A percentile compares a stretch with the other conserved stretches of the same genome.
Evolutionary conservation across 2,113 vertebrate genomes (phyloP).

Genomic region (Junco hyemalis): DNA sequence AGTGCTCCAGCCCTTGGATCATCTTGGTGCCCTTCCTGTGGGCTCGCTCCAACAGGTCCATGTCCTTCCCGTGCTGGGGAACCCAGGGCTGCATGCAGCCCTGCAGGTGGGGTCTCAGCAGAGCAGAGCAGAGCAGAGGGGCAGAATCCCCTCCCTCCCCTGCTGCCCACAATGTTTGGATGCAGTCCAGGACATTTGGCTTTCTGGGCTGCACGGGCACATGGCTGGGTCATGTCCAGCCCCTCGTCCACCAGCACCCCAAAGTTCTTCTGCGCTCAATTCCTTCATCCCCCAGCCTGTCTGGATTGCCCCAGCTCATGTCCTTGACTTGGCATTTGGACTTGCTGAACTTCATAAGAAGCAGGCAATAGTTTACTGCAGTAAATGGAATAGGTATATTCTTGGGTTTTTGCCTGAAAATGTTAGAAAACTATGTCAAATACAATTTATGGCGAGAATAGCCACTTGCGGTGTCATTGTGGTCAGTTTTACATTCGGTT

Average conservation of each 20-base stretch:
- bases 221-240: fast-evolving
- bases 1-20: not conserved
- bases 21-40: not conserved
- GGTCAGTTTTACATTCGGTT: not conserved
- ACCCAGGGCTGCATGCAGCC: not conserved
- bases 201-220: fast-evolving
- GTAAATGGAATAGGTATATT: not conserved
- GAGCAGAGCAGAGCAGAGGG: not conserved
- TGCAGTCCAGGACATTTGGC: not conserved
- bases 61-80: not conserved
- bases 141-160: fast-evolving
- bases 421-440: not conserved
- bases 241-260: not conserved
- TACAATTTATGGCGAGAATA: not conserved
- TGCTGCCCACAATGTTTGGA: fast-evolving
- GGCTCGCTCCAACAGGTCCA: fast-evolving
- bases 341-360: not conserved
- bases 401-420: not conserved
- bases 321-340: not conserved
- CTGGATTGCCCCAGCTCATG: fast-evolving
- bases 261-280: not conserved
- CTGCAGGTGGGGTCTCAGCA: not conserved
- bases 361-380: not conserved
- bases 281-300: not conserved
- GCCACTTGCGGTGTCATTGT: not conserved